These are phyloP conservation scores for Drosophila repleta DNA, from an alignment of 1,140 invertebrate genomes.

Conservation along the genomic window DNA sequence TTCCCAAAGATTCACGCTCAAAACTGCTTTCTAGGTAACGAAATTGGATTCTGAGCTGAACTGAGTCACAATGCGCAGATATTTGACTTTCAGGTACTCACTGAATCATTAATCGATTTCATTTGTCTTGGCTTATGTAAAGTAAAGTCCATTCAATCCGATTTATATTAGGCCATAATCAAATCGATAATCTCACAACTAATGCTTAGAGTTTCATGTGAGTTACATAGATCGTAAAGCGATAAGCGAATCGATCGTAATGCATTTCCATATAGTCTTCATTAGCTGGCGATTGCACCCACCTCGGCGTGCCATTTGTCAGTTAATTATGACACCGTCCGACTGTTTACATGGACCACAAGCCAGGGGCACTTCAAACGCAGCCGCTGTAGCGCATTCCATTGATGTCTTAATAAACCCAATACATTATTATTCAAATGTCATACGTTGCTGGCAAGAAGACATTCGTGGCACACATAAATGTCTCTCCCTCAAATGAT, in stretches of 20 bases:
- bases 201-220: not conserved
- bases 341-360: conserved; percentile 48
- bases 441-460: conserved; percentile 48
- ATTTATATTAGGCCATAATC: no score
- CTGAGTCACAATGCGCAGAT: conserved; percentile 4
- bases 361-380: conserved; percentile 63
- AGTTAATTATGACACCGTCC: conserved; percentile 53
- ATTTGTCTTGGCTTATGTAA: not conserved
- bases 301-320: conserved; percentile 22
- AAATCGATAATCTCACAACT: not conserved
- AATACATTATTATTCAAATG: conserved; percentile 72
- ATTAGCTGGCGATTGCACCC: conserved; percentile 57
- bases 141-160: not conserved
- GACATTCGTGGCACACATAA: conserved; percentile 40
- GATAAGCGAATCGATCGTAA: conserved; percentile 16
- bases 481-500: conserved; percentile 50
- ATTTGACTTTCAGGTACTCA: not conserved
- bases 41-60: not conserved
- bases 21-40: not conserved
- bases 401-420: conserved; percentile 72
- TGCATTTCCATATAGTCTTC: conserved; percentile 21
- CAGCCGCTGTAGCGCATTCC: conserved; percentile 59
- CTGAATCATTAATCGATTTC: not conserved
- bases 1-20: conserved; percentile 7
- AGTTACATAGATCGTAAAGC: not conserved